phyloP scores from a whole-genome alignment of 2,797 vertebrate genomes.

The Cynopterus sphinx region DNA sequence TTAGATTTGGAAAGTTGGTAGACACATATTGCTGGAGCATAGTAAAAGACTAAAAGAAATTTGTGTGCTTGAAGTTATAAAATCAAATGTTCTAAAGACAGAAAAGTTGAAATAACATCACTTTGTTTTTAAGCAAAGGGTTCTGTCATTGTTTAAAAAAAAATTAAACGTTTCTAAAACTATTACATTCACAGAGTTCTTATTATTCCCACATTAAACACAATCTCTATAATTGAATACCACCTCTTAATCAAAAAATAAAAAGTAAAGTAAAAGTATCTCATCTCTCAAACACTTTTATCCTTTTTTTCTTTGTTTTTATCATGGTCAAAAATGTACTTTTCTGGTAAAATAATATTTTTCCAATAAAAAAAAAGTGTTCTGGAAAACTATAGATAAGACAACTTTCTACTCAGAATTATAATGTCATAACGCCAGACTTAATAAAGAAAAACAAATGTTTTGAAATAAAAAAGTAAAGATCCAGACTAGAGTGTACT shows the following conservation, averaged over 20 bases:
- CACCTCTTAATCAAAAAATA: not conserved
- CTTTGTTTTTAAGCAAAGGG: slow-evolving; percentile 33
- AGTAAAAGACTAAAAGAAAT: not conserved
- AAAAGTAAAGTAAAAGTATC: slow-evolving; percentile 4
- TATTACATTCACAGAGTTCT: slow-evolving; percentile 2
- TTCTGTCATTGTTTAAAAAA: not conserved
- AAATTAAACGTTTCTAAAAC: slow-evolving; percentile 13
- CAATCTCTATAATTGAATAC: not conserved
- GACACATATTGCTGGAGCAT: not conserved
- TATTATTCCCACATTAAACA: not conserved
- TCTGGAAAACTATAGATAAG: not conserved
- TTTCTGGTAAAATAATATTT: not conserved
- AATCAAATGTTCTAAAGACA: not conserved
- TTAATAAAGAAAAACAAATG: not conserved
- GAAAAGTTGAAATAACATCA: not conserved
- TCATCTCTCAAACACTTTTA: slow-evolving; percentile 10
- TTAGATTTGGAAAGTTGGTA: slow-evolving; percentile 17
- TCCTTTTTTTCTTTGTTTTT: not conserved
- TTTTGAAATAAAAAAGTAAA: not conserved
- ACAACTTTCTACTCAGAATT: not conserved
- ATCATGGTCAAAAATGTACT: not conserved
- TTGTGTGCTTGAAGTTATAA: not conserved
- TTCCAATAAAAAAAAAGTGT: slow-evolving; percentile 19
- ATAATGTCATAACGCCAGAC: not conserved
- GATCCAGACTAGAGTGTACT: not conserved